A percentile compares a stretch with the other conserved stretches of the same genome.
Conservation (phyloP, 2,113 vertebrate genomes). For the Forbesichthys papilliferus region DNA sequence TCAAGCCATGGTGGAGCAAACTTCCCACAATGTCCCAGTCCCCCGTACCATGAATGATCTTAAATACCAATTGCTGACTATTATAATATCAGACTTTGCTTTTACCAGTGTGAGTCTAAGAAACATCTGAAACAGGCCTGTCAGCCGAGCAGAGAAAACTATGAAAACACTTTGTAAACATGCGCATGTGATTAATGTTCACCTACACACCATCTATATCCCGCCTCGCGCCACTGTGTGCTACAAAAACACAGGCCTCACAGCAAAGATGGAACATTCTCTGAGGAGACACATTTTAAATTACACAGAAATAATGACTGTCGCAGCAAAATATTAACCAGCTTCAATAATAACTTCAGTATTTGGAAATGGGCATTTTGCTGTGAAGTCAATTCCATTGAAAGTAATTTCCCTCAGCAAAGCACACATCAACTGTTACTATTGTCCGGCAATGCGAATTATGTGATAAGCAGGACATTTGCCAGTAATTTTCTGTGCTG, state of each 20-base stretch:
- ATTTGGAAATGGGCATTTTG: slow-evolving; percentile 21
- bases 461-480: slow-evolving; percentile 57
- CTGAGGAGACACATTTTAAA: slow-evolving; percentile 46
- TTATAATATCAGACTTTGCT: slow-evolving; percentile 40
- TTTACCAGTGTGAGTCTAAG: slow-evolving; percentile 37
- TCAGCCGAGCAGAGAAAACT: slow-evolving; percentile 46
- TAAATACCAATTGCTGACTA: slow-evolving; percentile 35
- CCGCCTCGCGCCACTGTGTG: slow-evolving; percentile 35
- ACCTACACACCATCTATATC: slow-evolving; percentile 49
- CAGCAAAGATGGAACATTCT: slow-evolving; percentile 42
- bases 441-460: slow-evolving; percentile 44
- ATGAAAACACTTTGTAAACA: slow-evolving; percentile 59
- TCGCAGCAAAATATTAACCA: slow-evolving; percentile 44
- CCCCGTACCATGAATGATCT: neutral
- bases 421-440: slow-evolving; percentile 30
- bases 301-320: slow-evolving; percentile 20
- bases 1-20: too few relatives aligned
- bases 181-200: slow-evolving; percentile 67
- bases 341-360: slow-evolving; percentile 41
- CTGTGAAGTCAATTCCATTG: slow-evolving; percentile 10
- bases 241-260: slow-evolving; percentile 35
- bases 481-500: slow-evolving; percentile 39
- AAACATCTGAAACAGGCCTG: slow-evolving; percentile 28
- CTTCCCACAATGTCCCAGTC: neutral
- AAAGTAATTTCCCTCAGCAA: slow-evolving; percentile 39